These are phyloP conservation scores for Tenthredo scrophulariae DNA, from an alignment of 2,888 invertebrate species.

Conservation along the genomic window DNA sequence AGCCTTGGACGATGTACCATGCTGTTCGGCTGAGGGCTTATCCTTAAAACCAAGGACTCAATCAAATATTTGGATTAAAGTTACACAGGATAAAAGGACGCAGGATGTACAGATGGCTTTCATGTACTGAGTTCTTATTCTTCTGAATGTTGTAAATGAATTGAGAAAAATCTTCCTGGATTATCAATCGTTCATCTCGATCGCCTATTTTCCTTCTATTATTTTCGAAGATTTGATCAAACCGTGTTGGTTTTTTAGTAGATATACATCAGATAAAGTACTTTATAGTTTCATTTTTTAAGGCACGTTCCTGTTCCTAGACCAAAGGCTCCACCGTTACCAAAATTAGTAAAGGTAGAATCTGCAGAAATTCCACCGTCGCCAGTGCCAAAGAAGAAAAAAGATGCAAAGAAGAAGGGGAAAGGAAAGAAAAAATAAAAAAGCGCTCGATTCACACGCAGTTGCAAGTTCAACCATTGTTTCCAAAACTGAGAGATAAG, in stretches of 20 bases:
- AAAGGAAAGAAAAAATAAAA: conserved; percentile 48
- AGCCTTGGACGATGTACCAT: conserved; percentile 58
- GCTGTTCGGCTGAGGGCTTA: conserved; percentile 58
- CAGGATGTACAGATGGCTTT: conserved; percentile 64
- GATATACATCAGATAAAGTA: background rate
- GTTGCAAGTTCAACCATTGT: background rate
- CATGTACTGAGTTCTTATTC: conserved; percentile 60
- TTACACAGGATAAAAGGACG: conserved; percentile 59
- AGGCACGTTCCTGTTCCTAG: conserved; percentile 59
- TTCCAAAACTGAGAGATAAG: background rate
- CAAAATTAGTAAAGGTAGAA: conserved; percentile 34
- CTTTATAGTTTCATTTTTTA: background rate
- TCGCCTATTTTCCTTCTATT: background rate
- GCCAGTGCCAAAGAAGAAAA: conserved; percentile 33
- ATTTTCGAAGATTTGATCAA: background rate
- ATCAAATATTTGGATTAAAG: conserved; percentile 66
- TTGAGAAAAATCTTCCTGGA: background rate
- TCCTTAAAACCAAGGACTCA: conserved; percentile 61
- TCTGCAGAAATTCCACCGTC: background rate
- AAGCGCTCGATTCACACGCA: background rate
- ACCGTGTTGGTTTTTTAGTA: background rate
- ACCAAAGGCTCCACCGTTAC: conserved; percentile 57
- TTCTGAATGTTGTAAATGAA: background rate
- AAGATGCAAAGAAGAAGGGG: conserved; percentile 32
- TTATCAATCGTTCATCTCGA: background rate